Evolutionary conservation across 2,113 vertebrate genomes (phyloP), one percentile per base, ranked within the genome.

Genomic region (Percopsis transmontana): DNA sequence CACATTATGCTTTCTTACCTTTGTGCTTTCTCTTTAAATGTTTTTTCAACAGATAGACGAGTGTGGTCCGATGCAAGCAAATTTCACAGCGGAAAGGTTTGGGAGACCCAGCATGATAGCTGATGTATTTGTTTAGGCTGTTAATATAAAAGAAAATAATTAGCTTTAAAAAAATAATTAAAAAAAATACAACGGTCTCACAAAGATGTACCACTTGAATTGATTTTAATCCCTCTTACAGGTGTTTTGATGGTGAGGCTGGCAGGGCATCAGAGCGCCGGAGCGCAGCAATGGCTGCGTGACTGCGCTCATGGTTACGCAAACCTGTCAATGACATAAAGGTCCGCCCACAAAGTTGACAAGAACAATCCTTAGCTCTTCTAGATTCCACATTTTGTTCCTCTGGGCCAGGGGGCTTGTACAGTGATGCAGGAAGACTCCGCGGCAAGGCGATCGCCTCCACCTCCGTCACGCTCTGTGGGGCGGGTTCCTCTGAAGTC

Each of bases 321-420:
- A 98, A 88, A 84, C 95, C 95, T 88, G 92, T 94, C 85, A 94
- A 86, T 76, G 95, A 97, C 91, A 93, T 96, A 88, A 97, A 95
- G 58, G 92, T 88, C 66, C 83, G 88, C 66, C 91, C 88, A 86
- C 95, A 97, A 82, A 88, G 94, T 78, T 81, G 90, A 89, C 95
- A 97, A 54, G 91, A 69, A 84, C 92, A 91, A 76, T 83, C 88
- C 74, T 90, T 90, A 80, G 89, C 56, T 50, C 74, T 62, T 63
- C 77, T 77, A 0, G 56, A 3, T 10, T 68, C 64, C 4, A 8
- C 51, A 18, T 76, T 62, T 1, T 33, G 14, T 1, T 58, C 70
- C 45, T 70, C 61, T 0, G 1, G 1, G 0, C 67, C 63, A 0
- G 23, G 0, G 8, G 47, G 2, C 2, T 57, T 58, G 0, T 27